Evolutionary conservation across 1,140 invertebrate genomes (phyloP).

Genomic region (Achatina immaculata): DNA sequence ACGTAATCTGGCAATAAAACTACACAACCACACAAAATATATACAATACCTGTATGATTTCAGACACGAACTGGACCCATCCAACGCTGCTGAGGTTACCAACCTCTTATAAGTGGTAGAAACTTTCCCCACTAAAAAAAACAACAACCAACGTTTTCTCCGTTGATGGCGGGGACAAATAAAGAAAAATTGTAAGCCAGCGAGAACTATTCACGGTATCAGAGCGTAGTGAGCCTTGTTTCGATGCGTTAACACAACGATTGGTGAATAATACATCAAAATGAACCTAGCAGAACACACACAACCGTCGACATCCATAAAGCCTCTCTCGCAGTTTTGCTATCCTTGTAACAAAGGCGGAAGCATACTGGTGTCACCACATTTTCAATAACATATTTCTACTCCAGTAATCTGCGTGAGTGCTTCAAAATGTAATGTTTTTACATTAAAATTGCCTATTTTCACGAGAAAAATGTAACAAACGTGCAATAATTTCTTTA

Average conservation of each 20-base stretch:
- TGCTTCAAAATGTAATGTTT: background rate
- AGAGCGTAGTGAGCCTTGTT: background rate
- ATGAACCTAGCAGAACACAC: conserved; percentile 18
- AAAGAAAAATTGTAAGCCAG: background rate
- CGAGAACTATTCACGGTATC: background rate
- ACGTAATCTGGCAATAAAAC: no score
- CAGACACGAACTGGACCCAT: no score
- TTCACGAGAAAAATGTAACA: background rate
- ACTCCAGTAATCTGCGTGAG: background rate
- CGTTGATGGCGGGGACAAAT: background rate
- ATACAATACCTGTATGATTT: no score
- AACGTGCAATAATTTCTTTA: background rate
- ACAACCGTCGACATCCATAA: conserved; percentile 20
- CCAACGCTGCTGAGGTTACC: no score
- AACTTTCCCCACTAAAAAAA: background rate
- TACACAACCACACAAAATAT: no score
- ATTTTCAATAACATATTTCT: background rate
- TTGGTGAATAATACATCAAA: background rate
- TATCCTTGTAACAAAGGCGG: conserved; percentile 20
- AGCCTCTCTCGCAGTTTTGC: conserved; percentile 2
- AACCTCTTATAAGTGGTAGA: background rate
- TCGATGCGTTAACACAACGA: background rate
- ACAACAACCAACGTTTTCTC: background rate
- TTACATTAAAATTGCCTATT: background rate
- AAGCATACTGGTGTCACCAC: background rate